A percentile compares a stretch with the other conserved stretches of the same genome.
Conservation (phyloP, 2,888 invertebrate genomes). For the Callyntrura guangdongensis region DNA sequence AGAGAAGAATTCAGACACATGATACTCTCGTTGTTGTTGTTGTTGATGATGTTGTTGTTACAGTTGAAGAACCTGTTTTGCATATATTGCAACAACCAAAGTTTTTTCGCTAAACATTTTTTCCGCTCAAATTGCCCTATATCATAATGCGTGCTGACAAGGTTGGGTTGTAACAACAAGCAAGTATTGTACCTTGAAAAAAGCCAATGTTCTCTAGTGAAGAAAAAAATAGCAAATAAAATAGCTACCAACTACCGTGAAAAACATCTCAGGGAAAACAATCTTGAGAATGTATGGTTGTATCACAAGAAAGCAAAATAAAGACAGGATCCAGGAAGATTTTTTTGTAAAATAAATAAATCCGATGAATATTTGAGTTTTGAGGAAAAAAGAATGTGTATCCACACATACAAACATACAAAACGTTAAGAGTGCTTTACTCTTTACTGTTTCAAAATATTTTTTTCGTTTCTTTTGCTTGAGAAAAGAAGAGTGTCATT, state of each 20-base stretch:
- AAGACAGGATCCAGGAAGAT: slow-evolving; percentile 21
- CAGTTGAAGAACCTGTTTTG: slow-evolving; percentile 68
- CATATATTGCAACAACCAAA: slow-evolving; percentile 56
- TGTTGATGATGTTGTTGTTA: slow-evolving; percentile 31
- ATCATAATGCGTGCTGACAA: slow-evolving; percentile 13
- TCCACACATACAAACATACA: not conserved
- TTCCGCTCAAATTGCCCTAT: slow-evolving; percentile 30
- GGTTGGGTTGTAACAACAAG: not conserved
- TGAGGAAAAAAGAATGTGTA: not conserved
- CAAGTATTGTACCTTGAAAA: not conserved
- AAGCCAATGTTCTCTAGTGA: not conserved
- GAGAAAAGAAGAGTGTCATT: not conserved
- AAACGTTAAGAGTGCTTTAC: slow-evolving; percentile 16
- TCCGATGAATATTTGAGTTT: not conserved
- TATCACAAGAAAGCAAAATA: slow-evolving; percentile 2
- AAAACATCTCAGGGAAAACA: not conserved
- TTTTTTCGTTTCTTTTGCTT: not conserved
- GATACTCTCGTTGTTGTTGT: slow-evolving; percentile 53
- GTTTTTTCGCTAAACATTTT: slow-evolving; percentile 40
- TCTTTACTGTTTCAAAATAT: slow-evolving; percentile 6
- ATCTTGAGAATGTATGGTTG: not conserved
- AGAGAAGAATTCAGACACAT: slow-evolving; percentile 47
- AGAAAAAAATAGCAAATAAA: too few species aligned
- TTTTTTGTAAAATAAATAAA: slow-evolving; percentile 17
- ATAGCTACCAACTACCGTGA: not conserved